phyloP scores from a whole-genome alignment of 2,797 vertebrate species.

The Pseudomugil tenellus region DNA sequence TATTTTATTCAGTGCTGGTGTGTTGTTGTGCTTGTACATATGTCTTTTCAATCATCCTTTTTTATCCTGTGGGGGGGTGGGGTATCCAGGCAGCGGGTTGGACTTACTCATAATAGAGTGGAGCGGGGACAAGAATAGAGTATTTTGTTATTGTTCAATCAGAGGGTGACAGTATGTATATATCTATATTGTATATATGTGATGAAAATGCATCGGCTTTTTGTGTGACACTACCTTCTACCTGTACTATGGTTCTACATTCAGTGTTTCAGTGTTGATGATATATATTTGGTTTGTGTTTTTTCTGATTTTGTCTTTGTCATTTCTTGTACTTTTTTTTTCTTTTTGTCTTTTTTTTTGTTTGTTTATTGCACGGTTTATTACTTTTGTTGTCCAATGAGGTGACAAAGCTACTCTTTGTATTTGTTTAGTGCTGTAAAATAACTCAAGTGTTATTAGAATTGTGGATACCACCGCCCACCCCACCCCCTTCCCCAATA shows the following conservation, averaged over 20 bases:
- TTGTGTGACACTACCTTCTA: constrained; percentile 94
- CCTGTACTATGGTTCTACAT: constrained; percentile 94
- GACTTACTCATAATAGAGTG: constrained; percentile 82
- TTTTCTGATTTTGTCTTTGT: constrained; percentile 82
- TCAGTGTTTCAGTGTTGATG: constrained; percentile 97
- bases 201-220: constrained; percentile 93
- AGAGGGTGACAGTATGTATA: constrained; percentile 93
- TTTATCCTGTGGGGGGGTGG: constrained; percentile 81
- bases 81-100: constrained; percentile 79
- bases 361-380: constrained; percentile 96
- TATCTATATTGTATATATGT: constrained; percentile 98
- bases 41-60: constrained; percentile 90
- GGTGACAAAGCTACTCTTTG: constrained; percentile 91
- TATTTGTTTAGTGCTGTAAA: constrained; percentile 96
- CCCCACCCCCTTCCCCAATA: constrained; percentile 84
- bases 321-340: constrained; percentile 84
- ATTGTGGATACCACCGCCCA: constrained; percentile 88
- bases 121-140: constrained; percentile 86
- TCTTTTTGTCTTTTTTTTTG: constrained; percentile 32
- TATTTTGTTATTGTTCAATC: constrained; percentile 97
- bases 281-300: constrained; percentile 89
- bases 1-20: constrained; percentile 90
- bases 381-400: constrained; percentile 92
- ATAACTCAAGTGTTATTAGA: constrained; percentile 95
- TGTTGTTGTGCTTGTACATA: constrained; percentile 94